Conservation (phyloP, 2,888 invertebrate genomes). For the Orchestes rusci region DNA sequence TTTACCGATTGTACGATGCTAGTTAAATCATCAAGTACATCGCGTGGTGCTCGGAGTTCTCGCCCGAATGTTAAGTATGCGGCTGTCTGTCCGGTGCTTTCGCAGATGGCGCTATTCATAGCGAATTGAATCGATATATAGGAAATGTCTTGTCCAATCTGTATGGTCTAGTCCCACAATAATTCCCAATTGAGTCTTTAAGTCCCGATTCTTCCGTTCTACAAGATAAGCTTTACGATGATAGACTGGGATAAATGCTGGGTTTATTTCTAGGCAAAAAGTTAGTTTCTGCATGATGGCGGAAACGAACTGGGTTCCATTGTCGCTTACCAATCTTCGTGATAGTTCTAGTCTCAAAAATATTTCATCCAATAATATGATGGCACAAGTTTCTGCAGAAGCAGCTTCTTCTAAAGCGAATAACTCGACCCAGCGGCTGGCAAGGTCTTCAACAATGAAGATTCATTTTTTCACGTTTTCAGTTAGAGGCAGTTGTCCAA, state of each 20-base stretch:
- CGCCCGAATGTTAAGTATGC: conserved; percentile 37
- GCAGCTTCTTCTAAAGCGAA: conserved; percentile 24
- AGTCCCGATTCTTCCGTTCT: conserved; percentile 30
- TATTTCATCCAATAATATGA: conserved; percentile 24
- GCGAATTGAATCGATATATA: conserved; percentile 38
- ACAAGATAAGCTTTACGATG: conserved; percentile 27
- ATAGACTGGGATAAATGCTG: conserved; percentile 29
- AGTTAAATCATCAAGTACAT: conserved; percentile 21
- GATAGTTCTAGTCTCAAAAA: conserved; percentile 35
- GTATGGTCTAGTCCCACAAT: conserved; percentile 33
- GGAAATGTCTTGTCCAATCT: conserved; percentile 32
- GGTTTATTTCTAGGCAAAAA: conserved; percentile 30
- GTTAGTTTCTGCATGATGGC: conserved; percentile 34
- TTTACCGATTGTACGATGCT: background rate
- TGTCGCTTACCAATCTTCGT: conserved; percentile 35
- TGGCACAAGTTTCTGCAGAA: conserved; percentile 28
- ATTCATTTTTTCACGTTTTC: conserved; percentile 11
- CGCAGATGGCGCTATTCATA: conserved; percentile 35
- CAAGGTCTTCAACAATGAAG: no score
- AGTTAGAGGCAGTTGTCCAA: conserved; percentile 24
- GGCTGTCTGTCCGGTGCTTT: conserved; percentile 33
- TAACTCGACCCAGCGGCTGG: conserved; percentile 7
- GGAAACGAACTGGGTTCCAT: conserved; percentile 35
- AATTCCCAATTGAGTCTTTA: conserved; percentile 34
- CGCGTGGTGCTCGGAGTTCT: conserved; percentile 35